Evolutionary conservation across 2,888 invertebrate species (phyloP).

Genomic region (Papilio demoleus): DNA sequence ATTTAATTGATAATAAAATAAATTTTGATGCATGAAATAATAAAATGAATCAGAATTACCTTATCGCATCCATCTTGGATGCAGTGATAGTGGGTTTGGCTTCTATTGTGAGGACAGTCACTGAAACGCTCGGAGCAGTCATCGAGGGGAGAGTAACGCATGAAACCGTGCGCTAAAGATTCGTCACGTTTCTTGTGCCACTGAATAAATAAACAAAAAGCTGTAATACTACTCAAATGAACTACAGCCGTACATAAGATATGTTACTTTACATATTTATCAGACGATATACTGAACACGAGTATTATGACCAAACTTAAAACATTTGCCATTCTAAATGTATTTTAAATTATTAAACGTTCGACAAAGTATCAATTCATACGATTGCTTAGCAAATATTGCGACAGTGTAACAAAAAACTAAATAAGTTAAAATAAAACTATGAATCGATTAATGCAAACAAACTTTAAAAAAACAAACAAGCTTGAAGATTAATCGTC

Average conservation of each 20-base stretch:
- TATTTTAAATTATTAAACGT: background rate
- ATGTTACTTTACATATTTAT: background rate
- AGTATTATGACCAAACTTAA: background rate
- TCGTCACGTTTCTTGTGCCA: slow-evolving; percentile 99
- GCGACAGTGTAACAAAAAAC: slow-evolving; percentile 7
- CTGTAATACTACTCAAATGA: background rate
- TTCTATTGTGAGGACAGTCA: slow-evolving; percentile 95
- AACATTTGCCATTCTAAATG: background rate
- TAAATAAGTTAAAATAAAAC: slow-evolving; percentile 17
- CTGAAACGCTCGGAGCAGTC: slow-evolving; percentile 95
- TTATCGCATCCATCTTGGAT: slow-evolving; percentile 97
- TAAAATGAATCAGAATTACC: slow-evolving; percentile 55
- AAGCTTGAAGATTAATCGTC: slow-evolving; percentile 20
- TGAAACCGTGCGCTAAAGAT: slow-evolving; percentile 97
- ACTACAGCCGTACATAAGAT: background rate
- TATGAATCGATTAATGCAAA: slow-evolving; percentile 16
- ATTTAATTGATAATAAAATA: background rate
- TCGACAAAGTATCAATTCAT: slow-evolving; percentile 15
- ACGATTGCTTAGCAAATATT: slow-evolving; percentile 17
- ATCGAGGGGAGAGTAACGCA: slow-evolving; percentile 96
- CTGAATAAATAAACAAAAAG: slow-evolving; percentile 63
- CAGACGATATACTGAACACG: background rate
- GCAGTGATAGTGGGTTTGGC: slow-evolving; percentile 98
- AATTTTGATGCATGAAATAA: background rate
- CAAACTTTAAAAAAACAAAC: slow-evolving; percentile 9